Base-by-base conservation (phyloP, 1,140 invertebrate genomes). In the Papilio dardanus region DNA sequence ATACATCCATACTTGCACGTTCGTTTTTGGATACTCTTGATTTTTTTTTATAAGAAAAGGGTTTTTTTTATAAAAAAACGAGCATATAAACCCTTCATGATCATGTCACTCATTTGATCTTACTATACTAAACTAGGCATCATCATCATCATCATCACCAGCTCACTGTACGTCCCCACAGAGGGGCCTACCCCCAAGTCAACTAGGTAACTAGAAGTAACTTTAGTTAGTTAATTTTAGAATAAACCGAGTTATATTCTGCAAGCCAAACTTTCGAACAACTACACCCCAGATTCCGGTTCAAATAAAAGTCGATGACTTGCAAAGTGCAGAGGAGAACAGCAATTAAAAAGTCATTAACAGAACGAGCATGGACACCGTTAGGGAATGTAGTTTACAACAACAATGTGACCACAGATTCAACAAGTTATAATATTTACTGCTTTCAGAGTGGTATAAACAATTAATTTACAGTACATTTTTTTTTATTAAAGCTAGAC, bases 311-410 rank as follows among this genome's bases (percentile, higher is more conserved):
- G 35, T 71, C 54, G 58, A 75, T 83, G 81, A 84, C 74, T 85
- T 83, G 78, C 77, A 77, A 82, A 81, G 75, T 88, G 79, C 76
- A 80, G 83, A 71, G 86, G 86, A 85, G 86, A 84, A 86, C 85
- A 89, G 88, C 83, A 88, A 91, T 91, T 88, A 89, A 88, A 86
- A 89, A 85, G 76, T 78, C 85, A 88, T 91, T 89, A 91, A 88
- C 88, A 88, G 83, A 82, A 79, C 79, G 80, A 83, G 78, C 74
- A 77, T 71, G 77, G 81, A 86, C 83, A 79, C 81, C 54, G 76
- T 78, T 78, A 77, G 37, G 69, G 71, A 74, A 79, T 73, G 46
- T 58, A 58, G 50, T 73, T 73, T 58, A 30, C 16, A 31, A 33
- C 30, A 50, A 16, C 33, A 58, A n/a, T 54, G 6, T 28, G 21